Evolutionary conservation across 2,113 vertebrate species (phyloP).

Genomic region (Phalacrocorax aristotelis): DNA sequence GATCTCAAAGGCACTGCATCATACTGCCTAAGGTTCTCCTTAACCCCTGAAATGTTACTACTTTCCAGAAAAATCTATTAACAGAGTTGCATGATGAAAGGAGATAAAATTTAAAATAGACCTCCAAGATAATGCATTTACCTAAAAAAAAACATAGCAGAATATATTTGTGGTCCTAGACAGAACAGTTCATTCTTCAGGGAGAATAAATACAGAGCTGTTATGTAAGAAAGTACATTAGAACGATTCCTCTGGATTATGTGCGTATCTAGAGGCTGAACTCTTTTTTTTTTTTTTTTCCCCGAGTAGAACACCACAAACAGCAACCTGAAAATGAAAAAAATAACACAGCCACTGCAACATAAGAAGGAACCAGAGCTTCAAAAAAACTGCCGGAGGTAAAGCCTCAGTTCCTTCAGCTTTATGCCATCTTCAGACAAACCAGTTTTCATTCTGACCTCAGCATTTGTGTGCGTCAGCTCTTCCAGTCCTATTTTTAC

Average conservation of each 20-base stretch:
- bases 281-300: not conserved
- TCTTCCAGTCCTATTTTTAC: constrained; percentile 57
- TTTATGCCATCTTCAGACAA: constrained; percentile 58
- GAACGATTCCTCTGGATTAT: constrained; percentile 29
- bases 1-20: not conserved
- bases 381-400: constrained; percentile 53
- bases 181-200: constrained; percentile 2
- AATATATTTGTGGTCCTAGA: not conserved
- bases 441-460: constrained; percentile 61
- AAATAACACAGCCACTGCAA: not conserved
- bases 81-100: not conserved
- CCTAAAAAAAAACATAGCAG: not conserved
- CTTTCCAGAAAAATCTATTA: constrained; percentile 8
- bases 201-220: constrained; percentile 5
- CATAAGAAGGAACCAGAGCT: not conserved
- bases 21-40: not conserved
- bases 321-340: constrained; percentile 27
- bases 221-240: constrained; percentile 35
- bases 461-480: constrained; percentile 55
- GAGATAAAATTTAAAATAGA: not conserved
- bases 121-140: not conserved
- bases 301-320: not conserved
- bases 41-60: not conserved
- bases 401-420: constrained; percentile 42
- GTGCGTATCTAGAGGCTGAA: not conserved